Conservation (phyloP, 2,888 invertebrate genomes). For the Ectropis crepuscularia region DNA sequence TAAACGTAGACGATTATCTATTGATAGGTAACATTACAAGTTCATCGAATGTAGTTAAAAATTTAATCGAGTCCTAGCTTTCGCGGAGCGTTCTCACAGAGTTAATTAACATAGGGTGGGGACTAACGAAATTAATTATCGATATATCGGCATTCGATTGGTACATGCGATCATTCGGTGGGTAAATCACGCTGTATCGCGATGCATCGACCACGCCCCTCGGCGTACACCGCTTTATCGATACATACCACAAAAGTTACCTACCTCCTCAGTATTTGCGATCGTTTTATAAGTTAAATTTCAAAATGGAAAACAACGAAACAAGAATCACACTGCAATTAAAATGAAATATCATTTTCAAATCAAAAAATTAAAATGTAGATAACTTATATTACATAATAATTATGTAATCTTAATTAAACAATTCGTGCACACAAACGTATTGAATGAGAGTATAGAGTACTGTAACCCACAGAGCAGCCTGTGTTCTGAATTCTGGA, state of each 20-base stretch:
- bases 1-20: background rate
- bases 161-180: constrained; percentile 70
- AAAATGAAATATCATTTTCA: too few species aligned
- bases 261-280: background rate
- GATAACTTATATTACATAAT: too few species aligned
- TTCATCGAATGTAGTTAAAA: constrained; percentile 36
- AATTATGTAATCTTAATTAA: too few species aligned
- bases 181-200: constrained; percentile 72
- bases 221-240: constrained; percentile 57
- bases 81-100: constrained; percentile 61
- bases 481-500: too few species aligned
- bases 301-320: too few species aligned
- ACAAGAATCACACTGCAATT: too few species aligned
- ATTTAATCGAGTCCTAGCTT: constrained; percentile 47
- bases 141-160: constrained; percentile 71
- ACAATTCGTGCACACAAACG: too few species aligned
- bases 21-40: constrained; percentile 13
- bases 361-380: too few species aligned
- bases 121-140: constrained; percentile 73
- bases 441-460: too few species aligned
- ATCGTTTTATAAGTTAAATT: background rate
- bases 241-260: constrained; percentile 1
- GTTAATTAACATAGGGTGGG: constrained; percentile 71
- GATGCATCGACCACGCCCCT: constrained; percentile 52
- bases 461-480: too few species aligned